Evolutionary conservation across 2,113 vertebrate genomes (phyloP), one percentile per base, ranked within the genome.

Genomic region (Nesoenas mayeri): DNA sequence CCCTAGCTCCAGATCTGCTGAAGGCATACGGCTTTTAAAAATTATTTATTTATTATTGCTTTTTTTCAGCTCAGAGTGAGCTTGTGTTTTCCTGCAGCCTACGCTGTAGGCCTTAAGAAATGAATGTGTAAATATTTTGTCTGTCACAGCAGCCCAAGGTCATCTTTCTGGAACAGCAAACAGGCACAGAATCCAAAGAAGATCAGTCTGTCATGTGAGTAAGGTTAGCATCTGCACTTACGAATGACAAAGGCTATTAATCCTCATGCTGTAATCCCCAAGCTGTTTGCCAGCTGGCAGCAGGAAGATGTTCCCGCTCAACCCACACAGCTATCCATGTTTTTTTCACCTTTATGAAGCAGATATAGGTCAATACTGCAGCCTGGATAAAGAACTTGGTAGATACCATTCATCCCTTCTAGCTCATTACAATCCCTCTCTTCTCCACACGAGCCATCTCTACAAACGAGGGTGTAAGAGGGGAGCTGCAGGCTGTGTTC

Each of bases 231-330:
- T 96, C 95, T 96, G 96, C 96, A 95, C 95, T 94, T 95, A 95
- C 62, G 95, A 97, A 97, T 94, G 96, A 96, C 95, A 97, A 96
- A 97, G 96, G 95, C 95, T 96, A 97, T 97, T 94, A 97, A 97
- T 97, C 95, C 93, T 97, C 89, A 88, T 96, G 93, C 93, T 96
- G 95, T 96, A 95, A 96, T 96, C 95, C 92, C 93, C 95, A 97
- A 95, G 92, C 95, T 95, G 93, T 93, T 96, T 96, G 95, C 95
- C 96, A 97, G 96, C 95, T 96, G 95, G 95, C 95, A 97, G 92
- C 90, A 84, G 90, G 88, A 95, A 95, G 90, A 91, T 95, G 95
- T 89, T 93, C 85, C 94, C 3, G 75, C 72, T 96, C 95, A 86
- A 91, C 85, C 69, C 75, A 83, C 92, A 83, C 72, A 86, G 90